Conservation (phyloP, 2,888 invertebrate species). For the Drosophila tripunctata region DNA sequence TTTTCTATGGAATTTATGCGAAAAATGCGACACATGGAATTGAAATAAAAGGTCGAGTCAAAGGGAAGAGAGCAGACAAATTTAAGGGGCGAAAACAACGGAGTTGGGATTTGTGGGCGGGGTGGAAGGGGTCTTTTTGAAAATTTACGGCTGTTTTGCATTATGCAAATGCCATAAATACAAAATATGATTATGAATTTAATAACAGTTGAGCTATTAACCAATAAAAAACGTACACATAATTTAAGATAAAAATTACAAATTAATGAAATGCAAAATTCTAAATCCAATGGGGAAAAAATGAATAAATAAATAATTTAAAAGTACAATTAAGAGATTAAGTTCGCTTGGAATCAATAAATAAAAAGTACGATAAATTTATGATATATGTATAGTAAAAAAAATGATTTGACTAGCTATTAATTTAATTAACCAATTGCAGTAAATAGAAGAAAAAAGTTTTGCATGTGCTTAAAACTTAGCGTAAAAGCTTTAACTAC, state of each 20-base stretch:
- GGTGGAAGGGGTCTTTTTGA: conserved; percentile 9
- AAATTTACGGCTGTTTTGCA: conserved; percentile 32
- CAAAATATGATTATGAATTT: conserved; percentile 24
- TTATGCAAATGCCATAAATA: conserved; percentile 26
- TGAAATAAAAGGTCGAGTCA: conserved; percentile 31
- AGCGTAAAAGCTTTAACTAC: too few species aligned
- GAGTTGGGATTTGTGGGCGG: background rate
- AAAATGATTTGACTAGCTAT: too few species aligned
- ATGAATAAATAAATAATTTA: background rate
- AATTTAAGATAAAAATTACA: background rate
- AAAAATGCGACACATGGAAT: conserved; percentile 45
- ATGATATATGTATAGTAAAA: too few species aligned
- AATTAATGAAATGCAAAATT: background rate
- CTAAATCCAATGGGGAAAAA: too few species aligned
- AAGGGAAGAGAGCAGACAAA: too few species aligned
- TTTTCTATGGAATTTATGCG: conserved; percentile 70
- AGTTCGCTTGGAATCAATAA: too few species aligned
- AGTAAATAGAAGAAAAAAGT: too few species aligned
- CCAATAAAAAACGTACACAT: background rate
- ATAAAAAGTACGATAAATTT: too few species aligned
- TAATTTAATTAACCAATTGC: too few species aligned
- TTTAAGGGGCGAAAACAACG: background rate
- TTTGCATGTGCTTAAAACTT: too few species aligned
- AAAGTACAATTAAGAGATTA: background rate
- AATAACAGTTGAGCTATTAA: conserved; percentile 5